phyloP scores from a whole-genome alignment of 2,113 vertebrate genomes.

The Elgaria multicarinata region DNA sequence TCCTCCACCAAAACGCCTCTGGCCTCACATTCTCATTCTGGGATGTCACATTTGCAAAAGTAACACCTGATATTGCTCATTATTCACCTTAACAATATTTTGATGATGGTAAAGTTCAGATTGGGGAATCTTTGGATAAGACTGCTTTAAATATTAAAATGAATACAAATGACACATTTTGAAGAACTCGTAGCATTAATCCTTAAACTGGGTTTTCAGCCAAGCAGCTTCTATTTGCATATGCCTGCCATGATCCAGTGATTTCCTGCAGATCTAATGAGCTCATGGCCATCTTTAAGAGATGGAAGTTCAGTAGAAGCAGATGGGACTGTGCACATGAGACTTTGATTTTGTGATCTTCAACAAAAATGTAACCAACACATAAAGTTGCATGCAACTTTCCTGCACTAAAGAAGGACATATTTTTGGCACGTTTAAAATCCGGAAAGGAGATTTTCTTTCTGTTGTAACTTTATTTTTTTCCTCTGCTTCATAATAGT shows the following conservation, averaged over 20 bases:
- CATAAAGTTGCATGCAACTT: not conserved
- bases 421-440: not conserved
- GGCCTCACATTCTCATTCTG: not conserved
- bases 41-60: not conserved
- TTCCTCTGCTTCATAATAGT: not conserved
- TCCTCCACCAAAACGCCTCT: not conserved
- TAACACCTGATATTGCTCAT: not conserved
- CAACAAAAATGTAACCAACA: not conserved
- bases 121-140: not conserved
- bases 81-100: not conserved
- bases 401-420: not conserved
- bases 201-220: not conserved
- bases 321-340: not conserved
- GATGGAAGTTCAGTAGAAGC: not conserved
- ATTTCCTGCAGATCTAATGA: not conserved
- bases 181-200: not conserved
- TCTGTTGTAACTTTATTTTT: not conserved
- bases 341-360: not conserved
- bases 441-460: not conserved
- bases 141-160: constrained; percentile 9
- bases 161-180: constrained; percentile 11
- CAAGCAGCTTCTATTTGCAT: not conserved
- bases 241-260: not conserved
- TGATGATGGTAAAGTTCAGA: not conserved
- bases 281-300: not conserved